A percentile compares a stretch with the other conserved stretches of the same genome.
phyloP scores from a whole-genome alignment of 2,888 invertebrate genomes.

The Erynnis tages region DNA sequence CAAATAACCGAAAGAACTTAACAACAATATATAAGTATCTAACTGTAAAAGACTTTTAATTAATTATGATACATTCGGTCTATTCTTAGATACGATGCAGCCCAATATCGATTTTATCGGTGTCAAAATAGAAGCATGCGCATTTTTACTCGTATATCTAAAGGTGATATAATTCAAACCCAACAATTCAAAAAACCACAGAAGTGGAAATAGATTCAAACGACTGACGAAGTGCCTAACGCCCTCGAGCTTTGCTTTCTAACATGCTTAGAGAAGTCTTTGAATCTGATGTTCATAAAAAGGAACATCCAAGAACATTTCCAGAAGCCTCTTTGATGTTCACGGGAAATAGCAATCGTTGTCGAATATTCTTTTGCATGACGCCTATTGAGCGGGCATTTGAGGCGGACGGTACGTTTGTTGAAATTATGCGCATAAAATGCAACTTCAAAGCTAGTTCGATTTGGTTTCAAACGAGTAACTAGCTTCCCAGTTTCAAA shows the following conservation, averaged over 20 bases:
- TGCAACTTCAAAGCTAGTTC: neutral
- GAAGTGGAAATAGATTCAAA: slow-evolving; percentile 33
- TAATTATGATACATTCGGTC: no score
- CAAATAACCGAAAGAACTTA: no score
- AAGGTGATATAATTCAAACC: neutral
- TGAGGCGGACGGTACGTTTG: neutral
- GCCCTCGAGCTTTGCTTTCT: slow-evolving; percentile 34
- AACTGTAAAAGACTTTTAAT: no score
- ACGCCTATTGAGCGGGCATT: neutral
- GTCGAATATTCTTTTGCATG: neutral
- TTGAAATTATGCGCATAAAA: neutral
- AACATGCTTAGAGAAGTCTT: slow-evolving; percentile 32
- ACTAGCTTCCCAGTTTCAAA: neutral
- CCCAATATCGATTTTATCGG: no score
- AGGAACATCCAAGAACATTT: slow-evolving; percentile 15
- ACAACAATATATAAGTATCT: no score
- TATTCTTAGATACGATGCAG: no score
- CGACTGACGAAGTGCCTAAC: slow-evolving; percentile 36
- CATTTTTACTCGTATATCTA: no score
- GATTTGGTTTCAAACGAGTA: neutral
- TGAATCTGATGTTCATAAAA: slow-evolving; percentile 26
- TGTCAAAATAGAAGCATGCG: no score
- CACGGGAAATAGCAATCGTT: neutral
- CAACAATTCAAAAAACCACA: slow-evolving; percentile 22
- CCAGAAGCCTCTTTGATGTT: slow-evolving; percentile 9